Conservation (phyloP, 2,113 vertebrate genomes). For the Percina caprodes region DNA sequence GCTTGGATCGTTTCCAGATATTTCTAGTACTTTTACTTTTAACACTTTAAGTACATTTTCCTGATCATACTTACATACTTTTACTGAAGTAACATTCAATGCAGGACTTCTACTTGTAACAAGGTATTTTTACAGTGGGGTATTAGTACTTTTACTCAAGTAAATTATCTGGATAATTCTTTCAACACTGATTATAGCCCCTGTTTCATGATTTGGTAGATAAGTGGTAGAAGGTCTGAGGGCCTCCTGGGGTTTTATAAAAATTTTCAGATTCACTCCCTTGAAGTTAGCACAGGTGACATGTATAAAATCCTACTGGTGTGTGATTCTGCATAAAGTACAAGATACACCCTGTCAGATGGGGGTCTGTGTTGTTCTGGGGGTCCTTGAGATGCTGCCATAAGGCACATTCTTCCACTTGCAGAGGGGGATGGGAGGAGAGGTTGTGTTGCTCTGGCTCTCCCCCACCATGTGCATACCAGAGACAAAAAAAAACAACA, state of each 20-base stretch:
- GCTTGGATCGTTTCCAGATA: too few species aligned
- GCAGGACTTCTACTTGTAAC: too few species aligned
- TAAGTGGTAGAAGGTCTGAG: background rate
- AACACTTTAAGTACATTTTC: too few species aligned
- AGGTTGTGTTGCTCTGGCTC: slow-evolving; percentile 66
- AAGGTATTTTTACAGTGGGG: too few species aligned
- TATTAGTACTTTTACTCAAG: too few species aligned
- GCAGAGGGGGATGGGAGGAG: slow-evolving; percentile 76
- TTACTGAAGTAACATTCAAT: too few species aligned
- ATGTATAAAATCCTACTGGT: background rate
- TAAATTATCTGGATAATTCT: too few species aligned
- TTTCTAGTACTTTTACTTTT: too few species aligned
- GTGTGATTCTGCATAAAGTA: background rate
- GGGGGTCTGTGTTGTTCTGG: slow-evolving; percentile 39
- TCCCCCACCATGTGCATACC: slow-evolving; percentile 78
- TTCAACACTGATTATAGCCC: background rate
- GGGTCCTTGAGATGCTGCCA: slow-evolving; percentile 54
- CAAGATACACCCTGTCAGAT: slow-evolving; percentile 2
- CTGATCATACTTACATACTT: too few species aligned
- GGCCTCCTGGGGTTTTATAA: background rate
- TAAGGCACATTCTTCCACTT: slow-evolving; percentile 79
- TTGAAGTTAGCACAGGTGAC: background rate
- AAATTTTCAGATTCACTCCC: background rate
- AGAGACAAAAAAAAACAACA: slow-evolving; percentile 47
- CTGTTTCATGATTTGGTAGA: background rate